Evolutionary conservation across 2,797 vertebrate species (phyloP).

Genomic region (Carduelis carduelis): DNA sequence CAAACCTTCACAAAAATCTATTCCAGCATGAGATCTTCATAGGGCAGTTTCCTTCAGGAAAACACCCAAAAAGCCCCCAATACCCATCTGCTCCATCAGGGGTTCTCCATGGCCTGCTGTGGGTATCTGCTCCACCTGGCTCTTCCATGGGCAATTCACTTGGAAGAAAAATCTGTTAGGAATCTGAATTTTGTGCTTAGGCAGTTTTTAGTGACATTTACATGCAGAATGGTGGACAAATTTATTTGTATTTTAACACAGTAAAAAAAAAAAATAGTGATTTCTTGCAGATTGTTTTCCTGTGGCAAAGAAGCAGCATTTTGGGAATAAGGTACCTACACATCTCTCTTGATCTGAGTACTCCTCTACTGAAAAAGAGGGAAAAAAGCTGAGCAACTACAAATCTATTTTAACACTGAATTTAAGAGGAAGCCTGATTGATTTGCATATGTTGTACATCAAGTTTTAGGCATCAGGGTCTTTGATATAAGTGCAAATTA

Average conservation of each 20-base stretch:
- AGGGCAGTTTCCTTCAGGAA: background rate
- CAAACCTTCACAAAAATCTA: background rate
- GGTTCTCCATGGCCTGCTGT: background rate
- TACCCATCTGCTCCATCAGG: background rate
- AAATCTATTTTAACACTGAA: background rate
- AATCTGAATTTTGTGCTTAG: background rate
- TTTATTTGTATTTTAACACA: background rate
- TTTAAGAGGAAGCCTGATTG: background rate
- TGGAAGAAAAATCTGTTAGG: background rate
- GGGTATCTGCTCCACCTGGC: fast-evolving
- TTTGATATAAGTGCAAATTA: background rate
- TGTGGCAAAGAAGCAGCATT: background rate
- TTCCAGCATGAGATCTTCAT: fast-evolving
- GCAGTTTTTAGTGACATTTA: background rate
- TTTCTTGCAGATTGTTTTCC: background rate
- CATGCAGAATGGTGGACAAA: background rate
- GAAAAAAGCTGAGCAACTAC: background rate
- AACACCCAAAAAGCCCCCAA: background rate
- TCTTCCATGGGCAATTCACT: background rate
- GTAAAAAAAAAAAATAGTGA: background rate
- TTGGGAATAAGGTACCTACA: background rate
- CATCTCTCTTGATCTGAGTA: background rate
- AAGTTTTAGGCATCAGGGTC: background rate
- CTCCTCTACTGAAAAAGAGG: background rate
- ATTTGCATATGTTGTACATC: background rate